These are phyloP conservation scores for Sapajus apella DNA, from an alignment of 2,113 vertebrate genomes.

Conservation along the genomic window DNA sequence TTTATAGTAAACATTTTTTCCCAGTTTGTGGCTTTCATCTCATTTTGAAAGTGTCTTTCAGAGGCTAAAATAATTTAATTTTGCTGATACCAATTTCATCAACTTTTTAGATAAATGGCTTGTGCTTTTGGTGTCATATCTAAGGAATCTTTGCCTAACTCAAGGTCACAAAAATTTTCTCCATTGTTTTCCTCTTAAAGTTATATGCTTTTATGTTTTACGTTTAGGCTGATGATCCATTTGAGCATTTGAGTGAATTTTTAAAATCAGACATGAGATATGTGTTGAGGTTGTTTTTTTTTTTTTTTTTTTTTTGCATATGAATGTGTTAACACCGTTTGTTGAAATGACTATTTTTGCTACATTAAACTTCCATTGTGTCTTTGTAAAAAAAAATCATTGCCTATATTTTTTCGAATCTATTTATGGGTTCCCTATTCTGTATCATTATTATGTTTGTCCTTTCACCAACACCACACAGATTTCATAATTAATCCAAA, in stretches of 20 bases:
- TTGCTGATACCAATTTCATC: neutral
- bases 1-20: neutral
- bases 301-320: neutral
- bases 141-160: neutral
- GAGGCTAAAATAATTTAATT: neutral
- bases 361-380: neutral
- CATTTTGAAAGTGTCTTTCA: neutral
- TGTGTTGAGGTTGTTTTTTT: neutral
- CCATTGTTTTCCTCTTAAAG: neutral
- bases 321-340: neutral
- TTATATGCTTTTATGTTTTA: neutral
- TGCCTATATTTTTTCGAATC: neutral
- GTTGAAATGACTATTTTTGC: neutral
- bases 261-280: neutral
- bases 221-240: neutral
- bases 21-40: neutral
- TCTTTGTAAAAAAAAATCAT: neutral
- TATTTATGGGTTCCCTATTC: neutral
- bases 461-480: neutral
- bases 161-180: neutral
- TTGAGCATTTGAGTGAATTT: neutral
- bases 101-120: neutral
- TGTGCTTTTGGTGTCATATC: neutral
- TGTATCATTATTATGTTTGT: neutral
- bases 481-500: neutral